Evolutionary conservation across 1,140 invertebrate species (phyloP).

Genomic region (Brachionus sp.): DNA sequence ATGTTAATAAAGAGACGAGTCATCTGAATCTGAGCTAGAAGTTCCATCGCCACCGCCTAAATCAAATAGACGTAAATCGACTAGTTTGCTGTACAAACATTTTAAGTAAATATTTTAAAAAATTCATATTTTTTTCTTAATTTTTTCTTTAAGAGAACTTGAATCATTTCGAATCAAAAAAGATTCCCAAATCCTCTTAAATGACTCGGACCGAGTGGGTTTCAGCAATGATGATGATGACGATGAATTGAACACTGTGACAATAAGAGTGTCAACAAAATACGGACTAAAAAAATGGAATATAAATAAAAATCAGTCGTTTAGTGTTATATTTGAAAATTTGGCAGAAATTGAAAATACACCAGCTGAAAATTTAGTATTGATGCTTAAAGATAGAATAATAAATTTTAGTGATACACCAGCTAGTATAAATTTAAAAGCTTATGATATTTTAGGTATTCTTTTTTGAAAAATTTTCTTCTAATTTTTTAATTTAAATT

Average conservation of each 20-base stretch:
- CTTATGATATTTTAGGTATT: slow-evolving; percentile 6
- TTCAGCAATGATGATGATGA: neutral
- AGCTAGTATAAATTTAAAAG: neutral
- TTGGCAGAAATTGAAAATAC: slow-evolving; percentile 41
- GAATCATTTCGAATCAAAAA: slow-evolving; percentile 12
- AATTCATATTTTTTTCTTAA: neutral
- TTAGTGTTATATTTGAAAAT: neutral
- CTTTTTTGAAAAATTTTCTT: neutral
- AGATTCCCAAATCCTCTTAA: neutral
- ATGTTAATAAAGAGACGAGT: neutral
- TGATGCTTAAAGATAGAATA: slow-evolving; percentile 31
- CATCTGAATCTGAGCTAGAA: neutral
- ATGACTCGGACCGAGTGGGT: neutral
- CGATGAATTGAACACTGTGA: neutral
- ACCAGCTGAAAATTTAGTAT: neutral
- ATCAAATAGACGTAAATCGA: neutral
- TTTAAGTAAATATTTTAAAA: neutral
- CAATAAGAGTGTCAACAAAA: neutral
- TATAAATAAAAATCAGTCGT: slow-evolving; percentile 3
- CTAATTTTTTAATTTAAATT: neutral
- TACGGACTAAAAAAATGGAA: slow-evolving; percentile 38
- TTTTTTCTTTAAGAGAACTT: neutral
- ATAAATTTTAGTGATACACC: slow-evolving; percentile 32
- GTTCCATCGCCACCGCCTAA: neutral
- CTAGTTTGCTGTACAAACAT: neutral